These are phyloP conservation scores for Antennarius maculatus DNA, from an alignment of 2,797 vertebrate species.

Conservation along the genomic window DNA sequence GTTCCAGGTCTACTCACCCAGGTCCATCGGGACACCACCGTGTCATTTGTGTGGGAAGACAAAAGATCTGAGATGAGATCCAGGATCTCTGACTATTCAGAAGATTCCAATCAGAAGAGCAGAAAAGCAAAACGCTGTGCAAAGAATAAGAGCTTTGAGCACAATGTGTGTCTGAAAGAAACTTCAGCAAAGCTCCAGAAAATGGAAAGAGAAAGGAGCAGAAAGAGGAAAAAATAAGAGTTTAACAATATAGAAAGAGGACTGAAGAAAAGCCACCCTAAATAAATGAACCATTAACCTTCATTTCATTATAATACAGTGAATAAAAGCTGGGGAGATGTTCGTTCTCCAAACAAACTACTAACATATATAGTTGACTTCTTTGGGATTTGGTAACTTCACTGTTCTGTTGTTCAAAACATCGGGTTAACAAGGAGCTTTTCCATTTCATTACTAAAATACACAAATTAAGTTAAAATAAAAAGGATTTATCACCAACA, in stretches of 20 bases:
- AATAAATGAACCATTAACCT: slow-evolving; percentile 51
- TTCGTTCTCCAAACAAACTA: slow-evolving; percentile 3
- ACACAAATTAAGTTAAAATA: too few species aligned
- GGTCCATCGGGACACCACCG: background rate
- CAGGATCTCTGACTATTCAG: slow-evolving; percentile 20
- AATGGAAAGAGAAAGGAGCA: slow-evolving; percentile 23
- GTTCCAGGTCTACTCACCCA: background rate
- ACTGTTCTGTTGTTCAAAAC: too few species aligned
- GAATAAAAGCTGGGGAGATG: slow-evolving; percentile 3
- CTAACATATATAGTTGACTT: background rate
- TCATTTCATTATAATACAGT: slow-evolving; percentile 29
- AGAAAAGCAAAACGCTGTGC: slow-evolving; percentile 15
- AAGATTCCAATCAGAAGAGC: slow-evolving; percentile 46
- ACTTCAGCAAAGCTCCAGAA: slow-evolving; percentile 30
- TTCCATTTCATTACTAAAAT: too few species aligned
- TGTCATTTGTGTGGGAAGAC: slow-evolving; percentile 25
- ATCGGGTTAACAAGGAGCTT: too few species aligned
- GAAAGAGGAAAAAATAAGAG: slow-evolving; percentile 14
- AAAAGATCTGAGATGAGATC: slow-evolving; percentile 47
- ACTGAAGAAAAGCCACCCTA: slow-evolving; percentile 46
- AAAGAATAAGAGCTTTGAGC: slow-evolving; percentile 34
- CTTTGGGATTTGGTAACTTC: background rate
- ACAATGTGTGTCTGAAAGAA: slow-evolving; percentile 48
- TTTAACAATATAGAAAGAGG: slow-evolving; percentile 26
- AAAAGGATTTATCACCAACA: too few species aligned